phyloP scores from a whole-genome alignment of 1,140 invertebrate genomes.

The Apis dorsata region DNA sequence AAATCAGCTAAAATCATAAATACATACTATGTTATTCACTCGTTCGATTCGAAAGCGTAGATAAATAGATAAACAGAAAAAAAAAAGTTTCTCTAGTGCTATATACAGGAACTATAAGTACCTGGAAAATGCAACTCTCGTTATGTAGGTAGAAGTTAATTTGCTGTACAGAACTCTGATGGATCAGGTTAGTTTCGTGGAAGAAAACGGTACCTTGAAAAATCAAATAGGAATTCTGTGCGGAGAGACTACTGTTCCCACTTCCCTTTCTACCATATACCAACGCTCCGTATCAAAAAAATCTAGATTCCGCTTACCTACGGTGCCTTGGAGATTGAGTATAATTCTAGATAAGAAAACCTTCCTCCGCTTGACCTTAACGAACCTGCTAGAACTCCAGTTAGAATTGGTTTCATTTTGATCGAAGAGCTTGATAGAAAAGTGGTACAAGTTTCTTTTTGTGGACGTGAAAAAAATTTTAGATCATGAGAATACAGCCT shows the following conservation, averaged over 20 bases:
- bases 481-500: no score
- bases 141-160: constrained; percentile 22
- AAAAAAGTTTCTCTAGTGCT: neutral
- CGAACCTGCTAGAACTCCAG: constrained; percentile 4
- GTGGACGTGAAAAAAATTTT: neutral
- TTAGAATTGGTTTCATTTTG: neutral
- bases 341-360: constrained; percentile 51
- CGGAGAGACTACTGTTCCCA: constrained; percentile 24
- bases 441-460: neutral
- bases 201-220: constrained; percentile 66
- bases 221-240: constrained; percentile 57
- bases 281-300: constrained; percentile 42
- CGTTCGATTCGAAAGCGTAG: neutral
- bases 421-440: neutral
- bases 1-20: neutral
- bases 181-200: constrained; percentile 55
- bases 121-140: constrained; percentile 21
- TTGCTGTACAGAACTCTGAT: constrained; percentile 20
- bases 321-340: constrained; percentile 48
- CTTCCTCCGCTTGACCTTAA: constrained; percentile 27
- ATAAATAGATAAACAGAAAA: neutral
- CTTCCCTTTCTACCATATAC: constrained; percentile 34
- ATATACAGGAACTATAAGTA: neutral
- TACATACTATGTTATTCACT: neutral
- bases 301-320: constrained; percentile 56